Evolutionary conservation across 2,113 vertebrate genomes (phyloP).

Genomic region (Gobio gobio): DNA sequence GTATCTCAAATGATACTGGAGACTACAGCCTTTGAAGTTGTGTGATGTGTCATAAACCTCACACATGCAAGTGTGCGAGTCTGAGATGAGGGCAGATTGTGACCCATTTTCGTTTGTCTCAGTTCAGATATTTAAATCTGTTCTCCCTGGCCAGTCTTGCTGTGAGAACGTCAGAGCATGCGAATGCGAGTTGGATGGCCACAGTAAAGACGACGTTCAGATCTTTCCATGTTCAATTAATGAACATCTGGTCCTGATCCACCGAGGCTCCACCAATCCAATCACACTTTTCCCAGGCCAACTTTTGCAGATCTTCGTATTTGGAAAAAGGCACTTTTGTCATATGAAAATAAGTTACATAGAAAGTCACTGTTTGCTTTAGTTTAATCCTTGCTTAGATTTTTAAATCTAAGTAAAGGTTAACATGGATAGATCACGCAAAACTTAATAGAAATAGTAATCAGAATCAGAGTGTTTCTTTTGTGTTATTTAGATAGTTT

Average conservation of each 20-base stretch:
- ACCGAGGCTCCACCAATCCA: conserved; percentile 38
- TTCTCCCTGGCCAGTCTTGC: conserved; percentile 11
- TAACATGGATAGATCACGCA: neutral
- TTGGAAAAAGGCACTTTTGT: neutral
- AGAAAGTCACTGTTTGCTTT: conserved; percentile 4
- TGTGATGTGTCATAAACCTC: neutral
- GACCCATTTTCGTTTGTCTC: conserved; percentile 54
- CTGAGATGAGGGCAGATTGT: conserved; percentile 57
- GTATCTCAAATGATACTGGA: neutral
- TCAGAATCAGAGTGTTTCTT: neutral
- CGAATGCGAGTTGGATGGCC: conserved; percentile 25
- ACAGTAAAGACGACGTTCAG: conserved; percentile 18
- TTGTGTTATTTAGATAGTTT: neutral
- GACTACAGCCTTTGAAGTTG: conserved; percentile 2
- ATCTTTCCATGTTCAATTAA: conserved; percentile 38
- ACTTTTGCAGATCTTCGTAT: conserved; percentile 3
- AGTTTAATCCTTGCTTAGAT: neutral
- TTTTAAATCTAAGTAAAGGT: neutral
- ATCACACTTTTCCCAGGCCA: conserved; percentile 10
- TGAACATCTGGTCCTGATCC: conserved; percentile 53
- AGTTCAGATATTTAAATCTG: conserved; percentile 45
- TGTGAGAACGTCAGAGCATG: conserved; percentile 5
- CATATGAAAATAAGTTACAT: neutral
- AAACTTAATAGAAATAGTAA: neutral
- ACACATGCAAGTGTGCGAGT: conserved; percentile 34